Base-by-base conservation (phyloP, 2,113 vertebrate species). In the Nanger granti region DNA sequence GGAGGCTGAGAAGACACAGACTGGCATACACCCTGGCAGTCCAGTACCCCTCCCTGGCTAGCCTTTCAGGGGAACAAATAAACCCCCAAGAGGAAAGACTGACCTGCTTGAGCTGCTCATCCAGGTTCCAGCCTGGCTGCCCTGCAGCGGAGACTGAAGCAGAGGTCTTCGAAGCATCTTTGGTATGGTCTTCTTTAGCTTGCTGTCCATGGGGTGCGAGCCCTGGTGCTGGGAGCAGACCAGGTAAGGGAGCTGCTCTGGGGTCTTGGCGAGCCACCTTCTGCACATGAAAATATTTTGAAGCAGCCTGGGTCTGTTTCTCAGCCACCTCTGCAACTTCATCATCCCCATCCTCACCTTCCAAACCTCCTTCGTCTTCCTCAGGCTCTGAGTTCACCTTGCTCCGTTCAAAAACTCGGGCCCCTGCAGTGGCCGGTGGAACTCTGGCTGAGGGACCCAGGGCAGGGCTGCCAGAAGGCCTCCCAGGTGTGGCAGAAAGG, bases 91-190 rank as follows among this genome's bases (percentile, higher is more conserved):
- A 49, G 80, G 73, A 83, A 87, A 88, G 90, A 99, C 99, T 99
- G 97, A 99, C 99, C 99, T 99, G 99, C 98, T 99, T 99, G 60
- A 99, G 98, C 49, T 99, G 99, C 87, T 99, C 99, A 0, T 99
- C 99, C 83, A 98, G 98, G 88, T 98, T 98, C 99, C 99, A 99
- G 97, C 98, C 98, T 0, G 98, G 97, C 22, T 99, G 99, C 84
- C 98, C 99, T 3, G 99, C 98, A 0, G 99, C 95, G 0, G 99
- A 99, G 7, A 97, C 91, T 3, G 98, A 97, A 34, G 98, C 95
- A 0, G 98, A 98, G 15, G 98, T 98, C 8, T 96, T 98, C 26
- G 99, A 85, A 89, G 99, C 98, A 96, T 99, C 99, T 97, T 99
- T 99, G 97, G 99, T 99, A 11, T 98, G 99, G 97, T 99, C 99